A percentile compares a stretch with the other conserved stretches of the same genome.
phyloP scores from a whole-genome alignment of 2,888 invertebrate genomes.

The Resseliella maxima region DNA sequence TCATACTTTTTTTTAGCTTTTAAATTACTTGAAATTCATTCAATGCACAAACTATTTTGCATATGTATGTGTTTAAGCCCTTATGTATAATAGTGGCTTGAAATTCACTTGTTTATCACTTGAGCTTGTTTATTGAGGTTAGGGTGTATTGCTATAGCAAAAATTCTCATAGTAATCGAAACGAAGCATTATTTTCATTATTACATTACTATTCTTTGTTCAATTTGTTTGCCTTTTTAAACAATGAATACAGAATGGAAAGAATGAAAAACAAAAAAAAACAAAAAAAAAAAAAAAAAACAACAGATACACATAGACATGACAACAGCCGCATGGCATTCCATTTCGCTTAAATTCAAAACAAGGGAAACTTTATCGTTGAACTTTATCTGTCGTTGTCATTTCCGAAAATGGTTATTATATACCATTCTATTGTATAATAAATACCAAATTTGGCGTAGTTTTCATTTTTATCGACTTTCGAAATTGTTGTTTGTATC shows the following conservation, averaged over 20 bases:
- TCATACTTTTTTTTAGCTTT: background rate
- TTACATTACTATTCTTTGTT: background rate
- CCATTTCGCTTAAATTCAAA: background rate
- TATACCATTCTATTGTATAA: background rate
- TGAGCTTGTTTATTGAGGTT: conserved; percentile 52
- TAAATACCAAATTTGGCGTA: conserved; percentile 46
- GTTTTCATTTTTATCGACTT: conserved; percentile 35
- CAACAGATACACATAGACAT: background rate
- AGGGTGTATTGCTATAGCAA: conserved; percentile 54
- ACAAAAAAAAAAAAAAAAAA: background rate
- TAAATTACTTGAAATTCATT: background rate
- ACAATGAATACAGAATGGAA: no score
- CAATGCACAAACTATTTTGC: conserved; percentile 35
- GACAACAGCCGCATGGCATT: background rate
- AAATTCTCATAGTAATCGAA: background rate
- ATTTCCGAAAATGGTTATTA: background rate
- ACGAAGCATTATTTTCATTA: background rate
- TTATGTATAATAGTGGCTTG: background rate
- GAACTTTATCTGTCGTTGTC: conserved; percentile 11
- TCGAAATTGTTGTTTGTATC: conserved; percentile 31
- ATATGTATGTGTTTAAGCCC: background rate
- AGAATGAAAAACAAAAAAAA: background rate
- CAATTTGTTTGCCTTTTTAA: background rate
- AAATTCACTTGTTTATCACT: conserved; percentile 5
- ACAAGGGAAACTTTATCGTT: conserved; percentile 19